phyloP scores from a whole-genome alignment of 2,888 invertebrate genomes.

The Caenorhabditis auriculariae region DNA sequence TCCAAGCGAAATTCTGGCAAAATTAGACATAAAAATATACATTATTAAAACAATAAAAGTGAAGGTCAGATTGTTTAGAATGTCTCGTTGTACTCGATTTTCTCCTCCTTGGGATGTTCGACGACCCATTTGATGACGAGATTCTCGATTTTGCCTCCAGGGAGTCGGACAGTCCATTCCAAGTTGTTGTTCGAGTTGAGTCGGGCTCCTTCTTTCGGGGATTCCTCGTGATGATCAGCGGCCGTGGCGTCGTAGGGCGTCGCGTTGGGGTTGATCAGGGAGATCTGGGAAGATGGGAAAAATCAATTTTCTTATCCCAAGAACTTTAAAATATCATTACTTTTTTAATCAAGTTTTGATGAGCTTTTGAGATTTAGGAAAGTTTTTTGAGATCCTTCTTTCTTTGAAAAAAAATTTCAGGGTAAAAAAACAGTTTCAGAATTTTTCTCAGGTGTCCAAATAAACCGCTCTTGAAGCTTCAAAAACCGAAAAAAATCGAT shows the following conservation, averaged over 20 bases:
- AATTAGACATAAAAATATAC: too few relatives aligned
- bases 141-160: conserved; percentile 20
- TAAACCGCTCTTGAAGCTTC: too few relatives aligned
- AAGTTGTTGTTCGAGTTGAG: conserved; percentile 35
- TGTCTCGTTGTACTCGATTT: conserved; percentile 32
- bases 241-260: conserved; percentile 10
- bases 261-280: conserved; percentile 16
- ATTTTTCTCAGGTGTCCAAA: too few relatives aligned
- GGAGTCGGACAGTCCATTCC: conserved; percentile 44
- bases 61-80: too few relatives aligned
- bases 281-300: conserved; percentile 13
- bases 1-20: too few relatives aligned
- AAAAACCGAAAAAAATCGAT: too few relatives aligned
- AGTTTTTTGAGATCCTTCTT: too few relatives aligned
- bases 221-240: conserved; percentile 2
- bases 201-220: conserved; percentile 20
- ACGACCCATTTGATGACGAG: conserved; percentile 36
- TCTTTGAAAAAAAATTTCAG: too few relatives aligned
- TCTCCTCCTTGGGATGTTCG: conserved; percentile 43
- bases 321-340: neutral
- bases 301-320: neutral
- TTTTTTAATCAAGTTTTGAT: too few relatives aligned
- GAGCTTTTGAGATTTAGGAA: too few relatives aligned
- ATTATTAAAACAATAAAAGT: too few relatives aligned
- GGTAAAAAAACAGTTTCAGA: too few relatives aligned